Evolutionary conservation across 1,140 invertebrate genomes (phyloP).

Genomic region (Gonatopus flavifemur): DNA sequence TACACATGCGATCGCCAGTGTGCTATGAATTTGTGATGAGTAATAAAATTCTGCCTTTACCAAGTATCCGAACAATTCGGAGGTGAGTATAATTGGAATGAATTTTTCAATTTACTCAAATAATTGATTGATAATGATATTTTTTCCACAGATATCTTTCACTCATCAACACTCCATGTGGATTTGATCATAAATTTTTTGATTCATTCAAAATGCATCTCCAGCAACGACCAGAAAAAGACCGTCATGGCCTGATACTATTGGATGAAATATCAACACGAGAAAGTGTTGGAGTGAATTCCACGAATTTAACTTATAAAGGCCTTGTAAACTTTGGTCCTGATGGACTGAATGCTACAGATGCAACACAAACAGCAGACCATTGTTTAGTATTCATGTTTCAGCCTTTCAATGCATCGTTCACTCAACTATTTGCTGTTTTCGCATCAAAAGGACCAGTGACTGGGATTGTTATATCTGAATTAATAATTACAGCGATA

Average conservation of each 20-base stretch:
- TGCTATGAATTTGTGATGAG: not conserved
- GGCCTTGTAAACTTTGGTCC: constrained; percentile 14
- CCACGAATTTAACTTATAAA: constrained; percentile 10
- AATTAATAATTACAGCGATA: constrained; percentile 1
- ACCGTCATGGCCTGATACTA: constrained; percentile 10
- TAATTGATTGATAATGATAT: not conserved
- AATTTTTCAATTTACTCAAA: not conserved
- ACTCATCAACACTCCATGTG: constrained; percentile 7
- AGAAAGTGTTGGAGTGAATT: constrained; percentile 9
- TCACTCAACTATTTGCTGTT: constrained; percentile 20
- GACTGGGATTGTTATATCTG: not conserved
- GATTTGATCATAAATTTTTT: constrained; percentile 21
- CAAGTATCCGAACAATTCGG: constrained; percentile 2
- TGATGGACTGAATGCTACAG: not conserved
- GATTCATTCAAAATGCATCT: constrained; percentile 14
- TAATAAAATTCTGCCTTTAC: constrained; percentile 13
- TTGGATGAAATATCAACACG: constrained; percentile 15
- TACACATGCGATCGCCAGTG: not conserved
- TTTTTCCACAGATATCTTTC: constrained; percentile 3
- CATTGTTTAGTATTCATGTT: constrained; percentile 27
- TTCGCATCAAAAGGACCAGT: no score
- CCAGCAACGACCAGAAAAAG: constrained; percentile 3
- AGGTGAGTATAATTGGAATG: not conserved
- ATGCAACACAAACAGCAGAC: constrained; percentile 17
- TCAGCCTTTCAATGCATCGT: constrained; percentile 13